Conservation (phyloP, 1,140 invertebrate genomes). For the Sipha flava region DNA sequence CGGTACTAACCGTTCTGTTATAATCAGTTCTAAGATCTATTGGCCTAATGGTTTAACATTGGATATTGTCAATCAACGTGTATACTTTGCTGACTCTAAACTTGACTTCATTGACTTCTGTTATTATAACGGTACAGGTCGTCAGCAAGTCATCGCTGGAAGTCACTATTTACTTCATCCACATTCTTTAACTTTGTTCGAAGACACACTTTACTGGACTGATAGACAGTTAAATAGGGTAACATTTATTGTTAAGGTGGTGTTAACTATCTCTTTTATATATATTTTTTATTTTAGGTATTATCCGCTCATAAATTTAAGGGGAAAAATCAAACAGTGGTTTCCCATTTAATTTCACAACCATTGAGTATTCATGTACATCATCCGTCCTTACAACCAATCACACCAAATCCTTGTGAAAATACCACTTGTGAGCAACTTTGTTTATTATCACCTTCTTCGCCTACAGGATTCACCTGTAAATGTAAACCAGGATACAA, state of each 20-base stretch:
- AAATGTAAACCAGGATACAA: constrained; percentile 85
- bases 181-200: constrained; percentile 85
- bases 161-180: constrained; percentile 91
- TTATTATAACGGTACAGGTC: constrained; percentile 85
- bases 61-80: constrained; percentile 83
- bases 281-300: constrained; percentile 35
- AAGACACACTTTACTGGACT: constrained; percentile 94
- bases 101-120: constrained; percentile 98
- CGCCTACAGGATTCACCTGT: constrained; percentile 68
- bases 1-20: constrained; percentile 71
- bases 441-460: constrained; percentile 74
- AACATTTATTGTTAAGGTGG: background rate
- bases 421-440: constrained; percentile 77
- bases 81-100: constrained; percentile 97
- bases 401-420: constrained; percentile 71
- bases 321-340: constrained; percentile 82
- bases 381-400: constrained; percentile 85
- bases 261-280: too few relatives aligned
- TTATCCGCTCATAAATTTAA: constrained; percentile 83
- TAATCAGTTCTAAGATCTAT: constrained; percentile 93
- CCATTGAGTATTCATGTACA: constrained; percentile 89
- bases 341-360: constrained; percentile 88
- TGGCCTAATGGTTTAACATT: constrained; percentile 96
- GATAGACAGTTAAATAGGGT: constrained; percentile 85
- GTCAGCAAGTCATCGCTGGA: constrained; percentile 76